Evolutionary conservation across 2,797 vertebrate species (phyloP).

Genomic region (Telmatherina bonti): DNA sequence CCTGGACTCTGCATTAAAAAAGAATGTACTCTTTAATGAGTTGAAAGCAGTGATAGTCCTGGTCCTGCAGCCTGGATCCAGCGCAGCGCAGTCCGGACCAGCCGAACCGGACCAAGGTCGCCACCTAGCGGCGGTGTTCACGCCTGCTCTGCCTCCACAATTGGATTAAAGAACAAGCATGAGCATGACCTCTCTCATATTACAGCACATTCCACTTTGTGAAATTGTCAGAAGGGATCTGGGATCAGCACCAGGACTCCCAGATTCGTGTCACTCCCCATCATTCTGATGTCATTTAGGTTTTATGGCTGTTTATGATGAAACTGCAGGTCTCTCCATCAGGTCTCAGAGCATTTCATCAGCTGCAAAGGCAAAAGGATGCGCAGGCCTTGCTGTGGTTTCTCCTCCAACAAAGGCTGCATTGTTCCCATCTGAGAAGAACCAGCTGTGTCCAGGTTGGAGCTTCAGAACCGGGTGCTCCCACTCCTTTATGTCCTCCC

Average conservation of each 20-base stretch:
- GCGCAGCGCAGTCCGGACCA: slow-evolving; percentile 60
- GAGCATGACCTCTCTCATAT: slow-evolving; percentile 53
- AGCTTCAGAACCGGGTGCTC: slow-evolving; percentile 49
- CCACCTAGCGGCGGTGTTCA: slow-evolving; percentile 76
- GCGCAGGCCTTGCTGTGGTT: slow-evolving; percentile 32
- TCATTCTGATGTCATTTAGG: slow-evolving; percentile 58
- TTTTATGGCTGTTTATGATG: slow-evolving; percentile 49
- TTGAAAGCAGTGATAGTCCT: slow-evolving; percentile 38
- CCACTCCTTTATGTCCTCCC: slow-evolving; percentile 60
- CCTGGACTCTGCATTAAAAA: neutral
- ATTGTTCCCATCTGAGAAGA: slow-evolving; percentile 55
- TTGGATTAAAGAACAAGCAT: slow-evolving; percentile 71
- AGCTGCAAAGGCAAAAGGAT: slow-evolving; percentile 31
- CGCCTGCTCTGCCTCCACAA: slow-evolving; percentile 46
- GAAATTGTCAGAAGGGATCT: slow-evolving; percentile 55
- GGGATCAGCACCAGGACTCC: slow-evolving; percentile 28
- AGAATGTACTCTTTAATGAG: neutral
- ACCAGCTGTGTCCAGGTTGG: slow-evolving; percentile 69
- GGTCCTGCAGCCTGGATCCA: slow-evolving; percentile 61
- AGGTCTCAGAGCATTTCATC: neutral
- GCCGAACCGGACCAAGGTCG: slow-evolving; percentile 64
- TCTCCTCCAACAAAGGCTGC: slow-evolving; percentile 53
- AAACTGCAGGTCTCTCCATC: slow-evolving; percentile 17
- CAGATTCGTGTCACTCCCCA: slow-evolving; percentile 61
- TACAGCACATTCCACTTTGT: slow-evolving; percentile 70